Conservation (phyloP, 1,140 invertebrate species). For the Sycophaga agraensis region DNA sequence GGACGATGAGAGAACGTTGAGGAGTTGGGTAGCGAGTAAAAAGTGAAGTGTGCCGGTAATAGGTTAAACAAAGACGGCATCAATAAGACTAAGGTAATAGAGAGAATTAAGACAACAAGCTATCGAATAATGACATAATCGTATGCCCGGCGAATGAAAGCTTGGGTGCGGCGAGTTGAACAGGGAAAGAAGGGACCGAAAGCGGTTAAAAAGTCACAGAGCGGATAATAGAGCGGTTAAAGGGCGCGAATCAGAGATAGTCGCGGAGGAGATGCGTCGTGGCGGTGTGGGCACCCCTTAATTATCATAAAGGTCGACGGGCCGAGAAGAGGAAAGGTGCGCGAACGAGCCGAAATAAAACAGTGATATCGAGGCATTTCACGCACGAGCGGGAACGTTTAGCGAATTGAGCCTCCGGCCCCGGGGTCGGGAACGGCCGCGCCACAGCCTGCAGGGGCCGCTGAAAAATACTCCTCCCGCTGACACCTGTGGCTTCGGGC, state of each 20-base stretch:
- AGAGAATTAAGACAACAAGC: too few relatives aligned
- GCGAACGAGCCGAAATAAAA: slow-evolving; percentile 54
- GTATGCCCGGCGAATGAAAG: too few relatives aligned
- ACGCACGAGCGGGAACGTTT: slow-evolving; percentile 59
- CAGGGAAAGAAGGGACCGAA: too few relatives aligned
- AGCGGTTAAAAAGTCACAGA: too few relatives aligned
- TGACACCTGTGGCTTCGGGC: slow-evolving; percentile 57
- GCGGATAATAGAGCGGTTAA: slow-evolving; percentile 26
- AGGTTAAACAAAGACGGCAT: too few relatives aligned
- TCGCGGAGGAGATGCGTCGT: slow-evolving; percentile 13
- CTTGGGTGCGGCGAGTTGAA: too few relatives aligned
- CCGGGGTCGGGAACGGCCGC: slow-evolving; percentile 29
- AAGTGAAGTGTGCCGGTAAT: too few relatives aligned
- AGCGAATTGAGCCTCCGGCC: slow-evolving; percentile 56
- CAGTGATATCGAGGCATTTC: slow-evolving; percentile 60
- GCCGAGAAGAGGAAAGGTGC: slow-evolving; percentile 18
- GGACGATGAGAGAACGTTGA: too few relatives aligned
- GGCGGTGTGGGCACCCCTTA: slow-evolving; percentile 28
- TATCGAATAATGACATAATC: too few relatives aligned
- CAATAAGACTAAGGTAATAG: too few relatives aligned
- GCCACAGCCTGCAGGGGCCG: slow-evolving; percentile 7
- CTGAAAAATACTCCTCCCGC: slow-evolving; percentile 58
- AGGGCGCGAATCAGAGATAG: slow-evolving; percentile 3
- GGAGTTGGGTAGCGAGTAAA: too few relatives aligned
- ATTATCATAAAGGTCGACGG: slow-evolving; percentile 26